phyloP scores from a whole-genome alignment of 1,140 invertebrate genomes.

The Euglossa dilemma region DNA sequence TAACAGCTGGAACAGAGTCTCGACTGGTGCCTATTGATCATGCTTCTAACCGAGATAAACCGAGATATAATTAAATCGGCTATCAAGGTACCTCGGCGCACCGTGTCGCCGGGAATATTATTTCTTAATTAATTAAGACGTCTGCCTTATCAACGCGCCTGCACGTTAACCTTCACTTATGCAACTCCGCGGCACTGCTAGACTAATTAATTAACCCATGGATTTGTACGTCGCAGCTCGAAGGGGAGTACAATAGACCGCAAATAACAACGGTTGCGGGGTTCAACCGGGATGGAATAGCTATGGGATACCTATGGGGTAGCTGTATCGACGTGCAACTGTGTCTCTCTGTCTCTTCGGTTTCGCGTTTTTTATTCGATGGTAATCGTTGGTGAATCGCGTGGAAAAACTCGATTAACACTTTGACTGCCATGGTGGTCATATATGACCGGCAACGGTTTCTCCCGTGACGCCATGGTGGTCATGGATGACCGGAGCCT shows the following conservation, averaged over 20 bases:
- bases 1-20: conserved; percentile 31
- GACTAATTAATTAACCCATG: conserved; percentile 53
- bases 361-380: too few species aligned
- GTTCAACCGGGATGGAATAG: conserved; percentile 4
- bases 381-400: too few species aligned
- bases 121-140: conserved; percentile 38
- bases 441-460: too few species aligned
- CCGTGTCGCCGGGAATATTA: not conserved
- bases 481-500: too few species aligned
- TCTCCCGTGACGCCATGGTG: too few species aligned
- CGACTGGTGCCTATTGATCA: conserved; percentile 38
- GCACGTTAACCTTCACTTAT: not conserved
- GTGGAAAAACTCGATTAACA: too few species aligned
- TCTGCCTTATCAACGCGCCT: not conserved
- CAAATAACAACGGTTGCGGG: conserved; percentile 20
- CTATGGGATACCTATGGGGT: not conserved
- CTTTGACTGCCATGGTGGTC: too few species aligned
- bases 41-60: conserved; percentile 19
- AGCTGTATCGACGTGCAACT: too few species aligned
- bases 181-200: not conserved
- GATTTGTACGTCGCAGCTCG: conserved; percentile 24
- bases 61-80: conserved; percentile 31
- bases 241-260: conserved; percentile 30
- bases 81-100: too few species aligned
- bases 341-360: not conserved